Evolutionary conservation across 2,113 vertebrate species (phyloP), one percentile per base, ranked within the genome.

Genomic region (Plectropomus leopardus): DNA sequence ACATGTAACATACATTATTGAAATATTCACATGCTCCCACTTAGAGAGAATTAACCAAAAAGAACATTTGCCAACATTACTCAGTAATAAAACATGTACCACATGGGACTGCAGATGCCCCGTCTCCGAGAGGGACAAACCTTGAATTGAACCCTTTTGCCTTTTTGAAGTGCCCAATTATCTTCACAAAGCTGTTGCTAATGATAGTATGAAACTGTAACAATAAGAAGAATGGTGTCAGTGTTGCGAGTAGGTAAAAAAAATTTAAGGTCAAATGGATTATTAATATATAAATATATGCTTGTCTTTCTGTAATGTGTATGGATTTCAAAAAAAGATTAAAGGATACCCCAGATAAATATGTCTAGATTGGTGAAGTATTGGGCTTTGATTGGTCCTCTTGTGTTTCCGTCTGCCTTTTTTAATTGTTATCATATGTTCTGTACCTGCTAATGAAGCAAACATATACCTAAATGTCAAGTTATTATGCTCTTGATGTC

Each of bases 401-500:
- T 53, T 45, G 23, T 70, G 42, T 59, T 70, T 1, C 5, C 51
- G 32, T 50, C 15, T 55, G 21, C 58, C 47, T 63, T 69, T 36
- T 66, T 42, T 84, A 34, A 55, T 17, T 21, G 67, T 60, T 75
- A 45, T 71, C 64, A 72, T 63, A 65, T 60, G 58, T 73, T 65
- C 48, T 58, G 48, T 61, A 81, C 8, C 53, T 61, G 36, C 28
- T 70, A 82, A 70, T 55, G 53, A 77, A 61, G 57, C 65, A 80
- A 85, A 74, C 57, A 70, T 60, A 28, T 78, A 72, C 45, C 69
- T 84, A 80, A 84, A 89, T 76, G 66, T 47, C 65, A 79, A 40
- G 70, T 80, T 82, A 76, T 78, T 73, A 77, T 76, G 42, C 58
- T 87, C 57, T 64, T 88, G 77, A 88, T 82, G 78, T 72, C 53